Percentiles rank a stretch among this genome's conserved stretches.
Conservation (phyloP, 1,140 invertebrate species). For the Helicoverpa zea region DNA sequence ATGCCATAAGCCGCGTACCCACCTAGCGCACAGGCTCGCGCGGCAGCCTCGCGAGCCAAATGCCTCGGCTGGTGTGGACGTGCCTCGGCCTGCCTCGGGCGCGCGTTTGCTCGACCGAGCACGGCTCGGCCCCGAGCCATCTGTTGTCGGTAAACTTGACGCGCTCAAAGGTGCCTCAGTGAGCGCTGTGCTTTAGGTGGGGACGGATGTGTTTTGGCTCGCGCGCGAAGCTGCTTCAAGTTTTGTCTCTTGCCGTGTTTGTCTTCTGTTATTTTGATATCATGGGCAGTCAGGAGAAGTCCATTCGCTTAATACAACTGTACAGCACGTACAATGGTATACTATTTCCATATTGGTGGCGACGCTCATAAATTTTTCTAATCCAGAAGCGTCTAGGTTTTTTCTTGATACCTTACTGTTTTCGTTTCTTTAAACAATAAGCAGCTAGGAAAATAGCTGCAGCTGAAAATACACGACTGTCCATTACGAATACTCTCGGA, state of each 20-base stretch:
- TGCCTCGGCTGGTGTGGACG: no score
- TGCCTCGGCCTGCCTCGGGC: no score
- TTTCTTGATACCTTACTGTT: background rate
- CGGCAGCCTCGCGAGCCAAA: no score
- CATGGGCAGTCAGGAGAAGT: constrained; percentile 7
- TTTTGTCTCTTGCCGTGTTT: background rate
- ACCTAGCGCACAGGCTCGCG: no score
- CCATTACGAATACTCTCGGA: constrained; percentile 42
- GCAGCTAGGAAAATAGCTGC: constrained; percentile 8
- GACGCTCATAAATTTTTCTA: background rate
- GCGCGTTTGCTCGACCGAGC: no score
- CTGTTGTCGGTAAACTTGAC: no score
- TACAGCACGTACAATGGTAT: constrained; percentile 30
- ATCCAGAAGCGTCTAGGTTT: background rate
- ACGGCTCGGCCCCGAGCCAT: no score
- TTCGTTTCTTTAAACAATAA: constrained; percentile 14
- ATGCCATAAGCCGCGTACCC: no score
- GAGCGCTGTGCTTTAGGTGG: background rate
- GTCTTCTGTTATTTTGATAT: background rate
- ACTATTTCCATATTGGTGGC: background rate
- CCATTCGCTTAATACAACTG: constrained; percentile 19
- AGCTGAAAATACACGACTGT: constrained; percentile 36
- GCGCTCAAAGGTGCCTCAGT: no score
- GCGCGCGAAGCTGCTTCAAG: background rate
- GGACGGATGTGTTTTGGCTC: constrained; percentile 34